Percentiles rank a stretch among this genome's conserved stretches.
These are phyloP conservation scores for Cacatua alba DNA, from an alignment of 2,113 vertebrate species.

Conservation along the genomic window DNA sequence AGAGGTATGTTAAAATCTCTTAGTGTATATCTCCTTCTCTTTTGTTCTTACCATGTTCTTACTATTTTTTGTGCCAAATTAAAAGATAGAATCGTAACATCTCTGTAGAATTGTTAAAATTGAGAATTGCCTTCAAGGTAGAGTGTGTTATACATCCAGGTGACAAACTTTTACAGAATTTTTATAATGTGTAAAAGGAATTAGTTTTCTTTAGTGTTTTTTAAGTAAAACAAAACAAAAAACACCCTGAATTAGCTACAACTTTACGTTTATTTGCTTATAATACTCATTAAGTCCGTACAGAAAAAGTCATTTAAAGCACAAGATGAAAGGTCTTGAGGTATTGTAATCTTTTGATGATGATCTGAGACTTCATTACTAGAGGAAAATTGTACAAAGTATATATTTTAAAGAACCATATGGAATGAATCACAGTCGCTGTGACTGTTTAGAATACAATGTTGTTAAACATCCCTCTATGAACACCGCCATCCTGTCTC, in stretches of 20 bases:
- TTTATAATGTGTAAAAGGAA: not conserved
- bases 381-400: not conserved
- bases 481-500: not conserved
- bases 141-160: not conserved
- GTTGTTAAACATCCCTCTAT: not conserved
- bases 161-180: not conserved
- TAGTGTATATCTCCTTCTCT: not conserved
- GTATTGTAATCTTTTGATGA: not conserved
- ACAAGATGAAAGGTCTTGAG: not conserved
- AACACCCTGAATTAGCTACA: not conserved
- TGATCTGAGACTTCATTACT: not conserved
- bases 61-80: not conserved
- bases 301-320: not conserved
- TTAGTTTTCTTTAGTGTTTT: not conserved
- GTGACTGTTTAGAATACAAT: not conserved
- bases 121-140: not conserved
- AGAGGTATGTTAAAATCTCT: slow-evolving; percentile 79
- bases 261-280: not conserved
- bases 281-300: not conserved
- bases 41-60: not conserved
- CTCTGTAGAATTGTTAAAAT: not conserved
- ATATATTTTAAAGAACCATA: not conserved
- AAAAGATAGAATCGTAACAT: not conserved
- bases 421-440: not conserved
- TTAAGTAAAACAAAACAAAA: not conserved